A percentile compares a stretch with the other conserved stretches of the same genome.
phyloP scores from a whole-genome alignment of 2,113 vertebrate species.

The Lota lota region DNA sequence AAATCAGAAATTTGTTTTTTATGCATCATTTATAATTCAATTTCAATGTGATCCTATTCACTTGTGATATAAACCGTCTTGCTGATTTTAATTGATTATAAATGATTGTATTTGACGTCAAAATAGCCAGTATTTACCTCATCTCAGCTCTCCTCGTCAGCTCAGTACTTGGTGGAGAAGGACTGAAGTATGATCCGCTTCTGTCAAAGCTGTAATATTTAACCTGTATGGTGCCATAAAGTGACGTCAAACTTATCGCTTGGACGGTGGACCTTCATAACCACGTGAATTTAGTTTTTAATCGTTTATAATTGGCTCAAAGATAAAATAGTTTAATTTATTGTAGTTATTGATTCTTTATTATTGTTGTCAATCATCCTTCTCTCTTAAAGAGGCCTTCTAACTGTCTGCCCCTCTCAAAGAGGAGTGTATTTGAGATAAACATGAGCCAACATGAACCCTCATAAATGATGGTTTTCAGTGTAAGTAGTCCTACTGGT shows the following conservation, averaged over 20 bases:
- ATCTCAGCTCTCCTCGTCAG: background rate
- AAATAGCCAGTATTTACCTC: background rate
- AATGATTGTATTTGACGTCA: background rate
- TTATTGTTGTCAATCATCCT: too few species aligned
- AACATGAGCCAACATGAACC: too few species aligned
- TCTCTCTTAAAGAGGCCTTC: too few species aligned
- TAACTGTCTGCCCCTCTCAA: too few species aligned
- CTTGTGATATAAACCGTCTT: background rate
- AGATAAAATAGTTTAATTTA: too few species aligned
- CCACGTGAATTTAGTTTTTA: too few species aligned
- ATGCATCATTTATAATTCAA: background rate
- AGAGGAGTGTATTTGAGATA: too few species aligned
- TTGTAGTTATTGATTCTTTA: too few species aligned
- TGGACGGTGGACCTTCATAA: background rate
- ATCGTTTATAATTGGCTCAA: too few species aligned
- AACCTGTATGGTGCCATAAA: constrained; percentile 7
- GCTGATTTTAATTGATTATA: background rate
- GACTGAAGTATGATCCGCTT: background rate
- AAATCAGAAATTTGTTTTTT: too few species aligned
- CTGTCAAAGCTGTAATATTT: background rate
- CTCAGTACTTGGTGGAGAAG: background rate
- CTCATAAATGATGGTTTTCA: too few species aligned
- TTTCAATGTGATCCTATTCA: background rate
- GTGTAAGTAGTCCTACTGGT: too few species aligned
- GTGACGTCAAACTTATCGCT: background rate